phyloP scores from a whole-genome alignment of 2,113 vertebrate genomes.

The Epinephelus fuscoguttatus region DNA sequence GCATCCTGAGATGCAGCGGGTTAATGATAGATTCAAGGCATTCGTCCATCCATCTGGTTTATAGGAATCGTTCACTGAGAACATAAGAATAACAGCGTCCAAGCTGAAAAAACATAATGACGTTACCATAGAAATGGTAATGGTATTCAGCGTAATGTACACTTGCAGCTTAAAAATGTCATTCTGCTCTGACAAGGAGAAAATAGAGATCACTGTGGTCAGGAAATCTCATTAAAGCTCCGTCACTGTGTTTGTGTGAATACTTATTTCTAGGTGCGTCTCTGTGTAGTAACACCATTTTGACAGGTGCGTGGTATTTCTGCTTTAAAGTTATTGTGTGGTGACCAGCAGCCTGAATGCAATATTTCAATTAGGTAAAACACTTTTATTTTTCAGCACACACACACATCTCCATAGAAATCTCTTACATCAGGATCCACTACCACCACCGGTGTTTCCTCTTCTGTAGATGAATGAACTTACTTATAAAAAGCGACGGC shows the following conservation, averaged over 20 bases:
- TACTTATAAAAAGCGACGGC: background rate
- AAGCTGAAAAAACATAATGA: background rate
- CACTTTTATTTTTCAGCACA: conserved; percentile 8
- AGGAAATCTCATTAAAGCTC: conserved; percentile 56
- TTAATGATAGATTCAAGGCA: conserved; percentile 30
- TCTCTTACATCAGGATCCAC: conserved; percentile 6
- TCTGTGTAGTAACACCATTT: conserved; percentile 17
- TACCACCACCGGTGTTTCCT: background rate
- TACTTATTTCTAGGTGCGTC: background rate
- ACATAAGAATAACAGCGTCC: background rate
- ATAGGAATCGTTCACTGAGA: background rate
- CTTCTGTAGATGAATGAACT: background rate
- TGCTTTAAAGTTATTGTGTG: background rate
- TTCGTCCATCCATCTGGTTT: conserved; percentile 13
- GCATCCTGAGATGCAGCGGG: conserved; percentile 30
- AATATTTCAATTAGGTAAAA: conserved; percentile 10
- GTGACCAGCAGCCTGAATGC: conserved; percentile 3
- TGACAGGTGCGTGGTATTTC: conserved; percentile 14
- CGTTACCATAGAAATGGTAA: background rate
- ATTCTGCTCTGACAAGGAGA: conserved; percentile 16
- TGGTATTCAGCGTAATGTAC: conserved; percentile 16
- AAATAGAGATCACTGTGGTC: conserved; percentile 15
- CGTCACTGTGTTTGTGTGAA: conserved; percentile 1
- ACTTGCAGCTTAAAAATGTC: background rate
- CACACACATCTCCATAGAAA: background rate